A percentile compares a stretch with the other conserved stretches of the same genome.
phyloP scores from a whole-genome alignment of 2,888 invertebrate species.

The Andrena bucephala region DNA sequence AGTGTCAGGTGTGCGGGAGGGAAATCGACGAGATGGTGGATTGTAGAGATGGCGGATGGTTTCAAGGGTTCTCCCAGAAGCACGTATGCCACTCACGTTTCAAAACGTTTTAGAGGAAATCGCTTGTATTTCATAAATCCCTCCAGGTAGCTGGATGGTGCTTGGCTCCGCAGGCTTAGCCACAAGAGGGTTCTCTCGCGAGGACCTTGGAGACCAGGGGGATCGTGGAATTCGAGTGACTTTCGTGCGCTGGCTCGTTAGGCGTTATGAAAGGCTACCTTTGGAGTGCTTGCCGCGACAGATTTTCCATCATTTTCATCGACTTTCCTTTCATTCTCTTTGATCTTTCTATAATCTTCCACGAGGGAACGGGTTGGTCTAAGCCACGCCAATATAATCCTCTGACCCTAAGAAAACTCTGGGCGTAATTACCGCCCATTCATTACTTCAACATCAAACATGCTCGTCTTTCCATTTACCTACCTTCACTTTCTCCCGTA shows the following conservation, averaged over 20 bases:
- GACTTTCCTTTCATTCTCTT: no score
- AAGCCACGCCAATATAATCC: no score
- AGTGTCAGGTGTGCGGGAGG: slow-evolving; percentile 12
- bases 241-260: slow-evolving; percentile 56
- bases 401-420: no score
- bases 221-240: slow-evolving; percentile 56
- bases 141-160: slow-evolving; percentile 1
- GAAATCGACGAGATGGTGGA: slow-evolving; percentile 5
- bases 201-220: slow-evolving; percentile 41
- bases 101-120: slow-evolving; percentile 70
- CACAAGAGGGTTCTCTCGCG: slow-evolving; percentile 40
- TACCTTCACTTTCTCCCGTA: not conserved
- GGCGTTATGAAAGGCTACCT: slow-evolving; percentile 44
- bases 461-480: not conserved
- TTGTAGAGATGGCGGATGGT: slow-evolving; percentile 1
- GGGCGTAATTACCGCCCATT: no score
- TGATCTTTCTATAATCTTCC: no score
- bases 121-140: slow-evolving; percentile 70
- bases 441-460: no score
- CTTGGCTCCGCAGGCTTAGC: slow-evolving; percentile 36
- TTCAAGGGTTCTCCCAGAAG: slow-evolving; percentile 16
- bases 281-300: not conserved
- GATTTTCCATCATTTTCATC: no score
- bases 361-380: no score
- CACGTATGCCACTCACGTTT: slow-evolving; percentile 69